Conservation (phyloP, 2,888 invertebrate genomes). For the Octodonta nipae region DNA sequence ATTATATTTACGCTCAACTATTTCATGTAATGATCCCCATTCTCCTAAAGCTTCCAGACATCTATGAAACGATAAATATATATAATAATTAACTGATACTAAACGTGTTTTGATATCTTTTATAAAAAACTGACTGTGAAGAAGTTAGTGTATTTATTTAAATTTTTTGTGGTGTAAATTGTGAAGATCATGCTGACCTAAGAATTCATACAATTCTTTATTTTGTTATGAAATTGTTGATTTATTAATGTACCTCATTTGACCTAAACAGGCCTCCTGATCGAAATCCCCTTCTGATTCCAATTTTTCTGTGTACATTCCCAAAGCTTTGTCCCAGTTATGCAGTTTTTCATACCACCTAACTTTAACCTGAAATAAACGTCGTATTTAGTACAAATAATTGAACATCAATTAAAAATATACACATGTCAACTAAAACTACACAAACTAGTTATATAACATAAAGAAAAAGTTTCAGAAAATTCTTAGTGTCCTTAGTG, state of each 20-base stretch:
- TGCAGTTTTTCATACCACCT: constrained; percentile 98
- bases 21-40: constrained; percentile 77
- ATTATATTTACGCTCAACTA: constrained; percentile 67
- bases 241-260: constrained; percentile 52
- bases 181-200: neutral
- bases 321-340: constrained; percentile 93
- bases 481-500: no score
- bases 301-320: constrained; percentile 69
- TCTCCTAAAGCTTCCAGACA: constrained; percentile 93
- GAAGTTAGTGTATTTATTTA: no score
- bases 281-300: constrained; percentile 45
- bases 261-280: constrained; percentile 72
- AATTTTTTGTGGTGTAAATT: neutral
- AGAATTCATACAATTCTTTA: neutral
- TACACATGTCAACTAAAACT: no score
- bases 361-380: constrained; percentile 37
- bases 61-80: no score
- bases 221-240: neutral
- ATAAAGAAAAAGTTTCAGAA: no score
- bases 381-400: neutral
- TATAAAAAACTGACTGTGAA: no score
- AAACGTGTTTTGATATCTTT: no score
- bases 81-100: neutral
- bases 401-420: no score
- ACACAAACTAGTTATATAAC: no score